A percentile compares a stretch with the other conserved stretches of the same genome.
Evolutionary conservation across 2,797 vertebrate species (phyloP).

Genomic region (Rhinella marina): DNA sequence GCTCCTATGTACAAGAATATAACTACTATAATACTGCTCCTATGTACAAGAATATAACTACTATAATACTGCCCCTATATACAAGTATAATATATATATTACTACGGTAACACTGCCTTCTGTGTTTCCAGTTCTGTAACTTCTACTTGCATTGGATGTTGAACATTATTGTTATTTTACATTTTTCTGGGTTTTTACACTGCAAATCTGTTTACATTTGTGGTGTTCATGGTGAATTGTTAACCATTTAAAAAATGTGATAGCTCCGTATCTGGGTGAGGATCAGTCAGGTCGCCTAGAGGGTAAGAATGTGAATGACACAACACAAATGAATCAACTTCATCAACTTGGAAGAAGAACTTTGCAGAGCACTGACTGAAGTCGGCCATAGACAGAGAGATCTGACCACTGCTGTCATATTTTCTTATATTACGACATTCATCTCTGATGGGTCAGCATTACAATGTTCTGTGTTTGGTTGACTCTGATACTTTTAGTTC

Average conservation of each 20-base stretch:
- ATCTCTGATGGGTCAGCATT: too few relatives aligned
- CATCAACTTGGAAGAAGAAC: not conserved
- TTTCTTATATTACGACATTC: too few relatives aligned
- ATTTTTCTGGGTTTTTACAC: not conserved
- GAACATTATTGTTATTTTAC: not conserved
- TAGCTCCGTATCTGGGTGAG: not conserved
- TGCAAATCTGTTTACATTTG: not conserved
- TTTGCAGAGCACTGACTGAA: not conserved
- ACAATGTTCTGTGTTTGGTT: too few relatives aligned
- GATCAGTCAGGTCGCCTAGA: slow-evolving; percentile 12
- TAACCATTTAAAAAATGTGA: slow-evolving; percentile 22
- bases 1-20: not conserved
- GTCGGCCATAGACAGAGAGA: too few relatives aligned
- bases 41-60: not conserved
- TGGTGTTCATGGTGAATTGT: not conserved
- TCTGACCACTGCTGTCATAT: too few relatives aligned
- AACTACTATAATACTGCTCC: slow-evolving; percentile 5
- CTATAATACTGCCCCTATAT: not conserved
- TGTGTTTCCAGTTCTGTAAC: not conserved
- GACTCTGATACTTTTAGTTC: too few relatives aligned
- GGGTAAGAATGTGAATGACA: slow-evolving; percentile 21
- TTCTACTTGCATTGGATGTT: not conserved
- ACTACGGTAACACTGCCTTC: too few relatives aligned
- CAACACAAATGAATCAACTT: not conserved
- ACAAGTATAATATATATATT: too few relatives aligned